A percentile compares a stretch with the other conserved stretches of the same genome.
These are phyloP conservation scores for Fukomys damarensis DNA, from an alignment of 2,113 vertebrate species.

Conservation along the genomic window DNA sequence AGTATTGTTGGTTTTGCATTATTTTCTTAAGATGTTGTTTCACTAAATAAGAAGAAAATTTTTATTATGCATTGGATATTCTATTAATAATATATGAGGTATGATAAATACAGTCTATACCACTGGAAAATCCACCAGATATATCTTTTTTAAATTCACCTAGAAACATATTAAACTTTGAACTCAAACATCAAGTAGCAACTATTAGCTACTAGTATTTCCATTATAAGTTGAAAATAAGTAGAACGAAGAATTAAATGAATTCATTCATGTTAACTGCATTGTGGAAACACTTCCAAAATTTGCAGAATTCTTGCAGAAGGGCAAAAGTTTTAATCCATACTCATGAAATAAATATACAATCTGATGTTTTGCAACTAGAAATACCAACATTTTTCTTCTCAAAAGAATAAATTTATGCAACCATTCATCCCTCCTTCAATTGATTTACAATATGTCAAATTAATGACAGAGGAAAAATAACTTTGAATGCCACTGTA, in stretches of 20 bases:
- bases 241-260: background rate
- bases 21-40: background rate
- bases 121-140: background rate
- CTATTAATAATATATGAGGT: background rate
- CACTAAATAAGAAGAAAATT: background rate
- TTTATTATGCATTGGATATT: background rate
- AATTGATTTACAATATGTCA: slow-evolving; percentile 62
- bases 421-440: background rate
- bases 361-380: slow-evolving; percentile 50
- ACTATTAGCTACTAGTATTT: background rate
- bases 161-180: background rate
- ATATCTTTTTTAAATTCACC: background rate
- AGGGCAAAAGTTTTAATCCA: background rate
- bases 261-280: background rate
- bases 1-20: background rate
- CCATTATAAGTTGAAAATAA: background rate
- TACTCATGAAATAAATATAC: slow-evolving; percentile 41
- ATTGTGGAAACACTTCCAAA: background rate
- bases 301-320: background rate
- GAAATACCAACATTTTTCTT: background rate
- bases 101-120: background rate
- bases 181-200: slow-evolving; percentile 6
- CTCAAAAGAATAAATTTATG: slow-evolving; percentile 39
- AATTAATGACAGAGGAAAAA: slow-evolving; percentile 39
- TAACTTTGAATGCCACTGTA: background rate